Conservation (phyloP, 2,888 invertebrate species). For the Watsonalla cultraria region DNA sequence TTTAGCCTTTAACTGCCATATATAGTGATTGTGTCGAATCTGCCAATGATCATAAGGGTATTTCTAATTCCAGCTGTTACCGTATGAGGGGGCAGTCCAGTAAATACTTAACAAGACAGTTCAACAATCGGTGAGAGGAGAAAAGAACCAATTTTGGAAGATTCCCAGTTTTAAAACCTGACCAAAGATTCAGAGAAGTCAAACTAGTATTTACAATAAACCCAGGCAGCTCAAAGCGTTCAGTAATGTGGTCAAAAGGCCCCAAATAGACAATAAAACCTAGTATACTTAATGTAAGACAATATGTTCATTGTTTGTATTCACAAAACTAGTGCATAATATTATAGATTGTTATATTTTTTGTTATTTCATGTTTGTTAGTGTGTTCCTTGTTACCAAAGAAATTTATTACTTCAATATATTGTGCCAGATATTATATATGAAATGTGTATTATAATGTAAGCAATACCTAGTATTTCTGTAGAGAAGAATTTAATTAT, state of each 20-base stretch:
- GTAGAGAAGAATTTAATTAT: slow-evolving; percentile 22
- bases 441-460: slow-evolving; percentile 45
- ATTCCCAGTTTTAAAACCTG: not conserved
- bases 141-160: slow-evolving; percentile 1
- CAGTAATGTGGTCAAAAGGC: not conserved
- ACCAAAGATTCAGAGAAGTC: slow-evolving; percentile 1
- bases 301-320: slow-evolving; percentile 40
- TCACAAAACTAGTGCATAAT: slow-evolving; percentile 41
- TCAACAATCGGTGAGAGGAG: slow-evolving; percentile 14
- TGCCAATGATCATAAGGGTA: not conserved
- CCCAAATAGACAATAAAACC: not conserved
- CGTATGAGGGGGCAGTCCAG: slow-evolving; percentile 28
- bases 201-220: too few species aligned
- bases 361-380: slow-evolving; percentile 71
- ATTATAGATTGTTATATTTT: slow-evolving; percentile 64
- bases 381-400: slow-evolving; percentile 78
- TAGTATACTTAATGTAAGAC: slow-evolving; percentile 39
- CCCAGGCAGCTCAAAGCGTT: not conserved
- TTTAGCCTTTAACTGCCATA: too few species aligned
- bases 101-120: slow-evolving; percentile 48
- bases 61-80: slow-evolving; percentile 38
- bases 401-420: slow-evolving; percentile 52
- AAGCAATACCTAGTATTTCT: slow-evolving; percentile 56
- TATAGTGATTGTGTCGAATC: not conserved
- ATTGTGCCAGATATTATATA: slow-evolving; percentile 38